Conservation (phyloP, 2,797 vertebrate species). For the Xenops minutus region DNA sequence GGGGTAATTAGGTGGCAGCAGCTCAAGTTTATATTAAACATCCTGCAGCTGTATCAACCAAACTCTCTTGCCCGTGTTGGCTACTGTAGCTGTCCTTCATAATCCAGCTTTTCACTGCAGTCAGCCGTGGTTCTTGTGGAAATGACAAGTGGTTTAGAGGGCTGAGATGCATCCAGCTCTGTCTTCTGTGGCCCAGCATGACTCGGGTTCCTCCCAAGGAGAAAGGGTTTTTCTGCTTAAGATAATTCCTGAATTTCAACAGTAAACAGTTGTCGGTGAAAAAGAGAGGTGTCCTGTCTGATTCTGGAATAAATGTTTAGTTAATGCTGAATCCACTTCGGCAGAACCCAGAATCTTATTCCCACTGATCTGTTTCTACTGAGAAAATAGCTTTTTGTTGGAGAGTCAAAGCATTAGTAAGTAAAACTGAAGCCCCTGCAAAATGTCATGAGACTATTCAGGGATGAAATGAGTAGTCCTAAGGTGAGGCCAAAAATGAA, state of each 20-base stretch:
- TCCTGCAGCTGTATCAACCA: conserved; percentile 42
- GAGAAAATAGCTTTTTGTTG: not conserved
- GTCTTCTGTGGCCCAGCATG: not conserved
- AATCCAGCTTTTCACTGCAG: not conserved
- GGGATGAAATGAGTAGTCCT: not conserved
- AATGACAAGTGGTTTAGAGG: not conserved
- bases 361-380: not conserved
- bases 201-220: fast-evolving
- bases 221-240: not conserved
- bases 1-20: conserved; percentile 45
- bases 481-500: not conserved
- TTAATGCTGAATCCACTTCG: fast-evolving
- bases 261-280: not conserved
- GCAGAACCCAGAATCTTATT: not conserved
- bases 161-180: not conserved
- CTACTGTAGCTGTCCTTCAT: not conserved
- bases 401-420: not conserved
- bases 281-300: not conserved
- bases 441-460: not conserved
- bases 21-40: conserved; percentile 39
- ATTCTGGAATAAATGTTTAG: not conserved
- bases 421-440: not conserved
- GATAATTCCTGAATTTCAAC: not conserved
- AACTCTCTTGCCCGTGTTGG: not conserved
- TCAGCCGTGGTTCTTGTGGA: not conserved